Evolutionary conservation across 2,113 vertebrate genomes (phyloP).

Genomic region (Chamaetylas fuelleborni): DNA sequence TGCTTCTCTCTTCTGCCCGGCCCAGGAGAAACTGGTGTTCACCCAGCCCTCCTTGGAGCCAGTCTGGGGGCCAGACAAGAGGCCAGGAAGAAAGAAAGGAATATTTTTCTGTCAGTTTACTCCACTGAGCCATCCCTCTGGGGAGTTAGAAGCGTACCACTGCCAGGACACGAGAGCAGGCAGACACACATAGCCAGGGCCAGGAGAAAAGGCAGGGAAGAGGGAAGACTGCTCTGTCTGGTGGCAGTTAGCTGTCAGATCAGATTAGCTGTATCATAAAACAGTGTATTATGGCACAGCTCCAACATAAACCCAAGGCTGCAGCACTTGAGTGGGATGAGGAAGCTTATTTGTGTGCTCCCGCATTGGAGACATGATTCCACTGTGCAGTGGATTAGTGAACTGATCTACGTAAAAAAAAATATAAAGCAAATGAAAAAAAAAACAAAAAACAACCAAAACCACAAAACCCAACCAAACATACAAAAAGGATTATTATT

Average conservation of each 20-base stretch:
- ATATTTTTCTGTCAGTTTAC: background rate
- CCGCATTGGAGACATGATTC: accelerated
- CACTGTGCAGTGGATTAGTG: background rate
- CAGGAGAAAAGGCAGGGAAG: background rate
- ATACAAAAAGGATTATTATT: background rate
- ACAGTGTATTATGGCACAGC: background rate
- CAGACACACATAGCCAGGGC: background rate
- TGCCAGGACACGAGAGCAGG: background rate
- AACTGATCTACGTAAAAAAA: background rate
- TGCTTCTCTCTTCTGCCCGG: background rate
- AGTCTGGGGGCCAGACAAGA: background rate
- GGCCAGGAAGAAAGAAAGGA: background rate
- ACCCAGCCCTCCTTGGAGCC: background rate
- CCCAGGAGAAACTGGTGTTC: background rate
- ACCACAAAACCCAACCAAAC: background rate
- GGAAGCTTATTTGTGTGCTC: background rate
- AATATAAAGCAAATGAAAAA: background rate
- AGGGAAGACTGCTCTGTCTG: background rate
- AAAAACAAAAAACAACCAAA: background rate
- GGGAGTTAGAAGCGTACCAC: accelerated
- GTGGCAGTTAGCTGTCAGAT: conserved; percentile 45
- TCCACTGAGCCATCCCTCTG: background rate
- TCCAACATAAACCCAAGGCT: conserved; percentile 2
- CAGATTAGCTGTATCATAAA: conserved; percentile 40
- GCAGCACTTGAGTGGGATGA: background rate